Conservation (phyloP, 2,113 vertebrate genomes). For the Atrichornis clamosus region DNA sequence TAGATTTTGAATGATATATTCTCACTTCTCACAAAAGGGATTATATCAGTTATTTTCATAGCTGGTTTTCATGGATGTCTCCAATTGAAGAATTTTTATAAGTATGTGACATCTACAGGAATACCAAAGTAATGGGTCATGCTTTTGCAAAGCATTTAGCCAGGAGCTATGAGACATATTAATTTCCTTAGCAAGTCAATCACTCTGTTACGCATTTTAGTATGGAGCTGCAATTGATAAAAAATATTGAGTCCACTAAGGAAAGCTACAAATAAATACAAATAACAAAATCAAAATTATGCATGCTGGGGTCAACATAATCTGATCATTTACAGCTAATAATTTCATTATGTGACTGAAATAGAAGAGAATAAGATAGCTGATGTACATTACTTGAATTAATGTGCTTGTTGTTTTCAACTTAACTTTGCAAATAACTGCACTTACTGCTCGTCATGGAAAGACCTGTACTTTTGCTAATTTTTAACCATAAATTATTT, state of each 20-base stretch:
- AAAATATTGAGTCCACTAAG: not conserved
- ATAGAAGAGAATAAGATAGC: not conserved
- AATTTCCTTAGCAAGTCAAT: not conserved
- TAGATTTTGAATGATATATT: not conserved
- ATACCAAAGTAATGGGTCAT: not conserved
- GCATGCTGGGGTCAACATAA: not conserved
- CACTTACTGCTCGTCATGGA: not conserved
- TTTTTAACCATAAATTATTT: not conserved
- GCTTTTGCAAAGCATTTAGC: not conserved
- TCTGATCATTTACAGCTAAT: not conserved
- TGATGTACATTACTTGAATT: not conserved
- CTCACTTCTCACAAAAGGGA: not conserved
- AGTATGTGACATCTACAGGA: not conserved
- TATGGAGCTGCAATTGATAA: not conserved
- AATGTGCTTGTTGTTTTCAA: not conserved
- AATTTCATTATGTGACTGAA: not conserved
- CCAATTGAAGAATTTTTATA: not conserved
- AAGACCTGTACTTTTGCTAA: not conserved
- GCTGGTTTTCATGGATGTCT: not conserved
- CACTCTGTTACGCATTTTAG: not conserved
- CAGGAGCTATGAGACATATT: not conserved
- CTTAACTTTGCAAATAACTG: not conserved
- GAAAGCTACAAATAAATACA: not conserved
- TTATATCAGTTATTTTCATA: not conserved
- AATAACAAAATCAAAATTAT: not conserved